Evolutionary conservation across 2,797 vertebrate genomes (phyloP).

Genomic region (Kryptopterus vitreolus): DNA sequence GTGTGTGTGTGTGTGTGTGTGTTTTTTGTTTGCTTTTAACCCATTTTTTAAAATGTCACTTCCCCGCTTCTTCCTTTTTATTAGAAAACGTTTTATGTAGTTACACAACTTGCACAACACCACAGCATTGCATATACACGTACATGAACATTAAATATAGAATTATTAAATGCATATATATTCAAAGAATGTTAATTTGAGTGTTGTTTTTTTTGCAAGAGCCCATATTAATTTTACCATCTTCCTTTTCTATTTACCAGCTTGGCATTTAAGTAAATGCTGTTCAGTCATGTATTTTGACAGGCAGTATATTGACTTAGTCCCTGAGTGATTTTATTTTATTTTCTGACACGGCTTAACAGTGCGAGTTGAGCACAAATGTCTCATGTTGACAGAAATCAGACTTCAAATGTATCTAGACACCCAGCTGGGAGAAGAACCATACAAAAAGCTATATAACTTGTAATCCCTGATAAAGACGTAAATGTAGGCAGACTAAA

Average conservation of each 20-base stretch:
- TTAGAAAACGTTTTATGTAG: background rate
- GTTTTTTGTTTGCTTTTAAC: background rate
- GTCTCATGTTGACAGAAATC: background rate
- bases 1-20: no score
- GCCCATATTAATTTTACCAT: no score
- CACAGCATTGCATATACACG: background rate
- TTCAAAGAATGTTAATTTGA: no score
- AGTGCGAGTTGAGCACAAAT: background rate
- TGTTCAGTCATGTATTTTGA: background rate
- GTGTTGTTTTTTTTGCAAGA: no score
- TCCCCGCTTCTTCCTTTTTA: background rate
- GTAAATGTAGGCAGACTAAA: background rate
- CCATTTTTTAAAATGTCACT: background rate
- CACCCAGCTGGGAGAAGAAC: background rate
- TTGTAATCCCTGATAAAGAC: background rate
- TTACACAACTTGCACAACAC: background rate
- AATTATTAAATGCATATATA: no score
- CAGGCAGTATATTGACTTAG: background rate
- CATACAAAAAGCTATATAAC: background rate
- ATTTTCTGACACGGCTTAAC: background rate
- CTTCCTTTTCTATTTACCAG: background rate
- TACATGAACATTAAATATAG: background rate
- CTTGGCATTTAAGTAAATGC: background rate
- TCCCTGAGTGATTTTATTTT: background rate
- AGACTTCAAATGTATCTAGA: background rate